Evolutionary conservation across 2,797 vertebrate genomes (phyloP).

Genomic region (Pipistrellus kuhlii): DNA sequence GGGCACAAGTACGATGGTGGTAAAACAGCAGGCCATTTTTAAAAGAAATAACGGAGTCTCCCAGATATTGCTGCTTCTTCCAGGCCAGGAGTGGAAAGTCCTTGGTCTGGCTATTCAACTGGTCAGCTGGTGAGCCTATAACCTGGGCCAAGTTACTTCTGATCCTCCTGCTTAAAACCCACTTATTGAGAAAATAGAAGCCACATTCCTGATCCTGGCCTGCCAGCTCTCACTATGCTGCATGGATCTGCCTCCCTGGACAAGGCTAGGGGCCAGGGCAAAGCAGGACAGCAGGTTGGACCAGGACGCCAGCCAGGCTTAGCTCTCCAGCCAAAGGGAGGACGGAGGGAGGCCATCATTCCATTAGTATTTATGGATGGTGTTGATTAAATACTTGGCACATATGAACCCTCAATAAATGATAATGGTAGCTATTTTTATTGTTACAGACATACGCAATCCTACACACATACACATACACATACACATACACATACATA

Average conservation of each 20-base stretch:
- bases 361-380: neutral
- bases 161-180: neutral
- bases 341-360: neutral
- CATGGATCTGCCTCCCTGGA: neutral
- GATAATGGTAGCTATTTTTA: neutral
- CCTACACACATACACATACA: too few species aligned
- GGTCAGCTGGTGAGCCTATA: neutral
- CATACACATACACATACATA: fast-evolving
- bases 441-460: neutral
- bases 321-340: neutral
- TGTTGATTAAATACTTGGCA: neutral
- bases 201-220: neutral
- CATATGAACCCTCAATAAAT: neutral
- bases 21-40: neutral
- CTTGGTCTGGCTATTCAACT: neutral
- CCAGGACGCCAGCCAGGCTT: neutral
- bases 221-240: fast-evolving
- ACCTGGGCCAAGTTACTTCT: neutral
- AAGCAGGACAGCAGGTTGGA: neutral
- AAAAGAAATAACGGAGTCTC: neutral
- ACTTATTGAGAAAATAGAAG: neutral
- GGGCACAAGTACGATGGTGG: neutral
- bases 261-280: neutral
- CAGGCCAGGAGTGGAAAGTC: neutral
- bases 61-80: neutral